Percentiles rank a stretch among this genome's conserved stretches.
Conservation (phyloP, 2,113 vertebrate genomes). For the Heterochromis multidens region DNA sequence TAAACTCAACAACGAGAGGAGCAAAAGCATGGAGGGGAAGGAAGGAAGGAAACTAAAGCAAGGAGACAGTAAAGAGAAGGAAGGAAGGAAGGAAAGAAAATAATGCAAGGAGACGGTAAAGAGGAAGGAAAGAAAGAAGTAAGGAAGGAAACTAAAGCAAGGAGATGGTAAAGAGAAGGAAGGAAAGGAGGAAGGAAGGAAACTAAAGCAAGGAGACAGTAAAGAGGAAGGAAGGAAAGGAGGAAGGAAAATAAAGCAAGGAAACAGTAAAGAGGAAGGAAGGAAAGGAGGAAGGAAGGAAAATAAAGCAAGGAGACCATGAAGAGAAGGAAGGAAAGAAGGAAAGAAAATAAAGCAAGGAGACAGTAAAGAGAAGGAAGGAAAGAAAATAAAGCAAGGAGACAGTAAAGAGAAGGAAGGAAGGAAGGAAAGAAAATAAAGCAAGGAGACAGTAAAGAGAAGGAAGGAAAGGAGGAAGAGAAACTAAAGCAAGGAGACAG, state of each 20-base stretch:
- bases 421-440: too few relatives aligned
- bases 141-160: background rate
- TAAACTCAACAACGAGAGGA: background rate
- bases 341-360: background rate
- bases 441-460: background rate
- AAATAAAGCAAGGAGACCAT: background rate
- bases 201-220: background rate
- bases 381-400: too few relatives aligned
- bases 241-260: background rate
- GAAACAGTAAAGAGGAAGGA: background rate
- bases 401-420: too few relatives aligned
- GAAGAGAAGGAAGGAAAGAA: background rate
- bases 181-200: too few relatives aligned
- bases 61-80: too few relatives aligned
- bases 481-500: background rate
- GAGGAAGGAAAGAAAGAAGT: background rate
- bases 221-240: background rate
- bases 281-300: background rate
- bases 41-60: background rate
- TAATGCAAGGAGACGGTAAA: background rate
- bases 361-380: background rate
- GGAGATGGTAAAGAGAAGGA: background rate
- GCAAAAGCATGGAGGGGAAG: background rate
- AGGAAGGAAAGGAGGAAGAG: background rate
- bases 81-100: background rate